Evolutionary conservation across 1,140 invertebrate genomes (phyloP).

Genomic region (Eueides isabella): DNA sequence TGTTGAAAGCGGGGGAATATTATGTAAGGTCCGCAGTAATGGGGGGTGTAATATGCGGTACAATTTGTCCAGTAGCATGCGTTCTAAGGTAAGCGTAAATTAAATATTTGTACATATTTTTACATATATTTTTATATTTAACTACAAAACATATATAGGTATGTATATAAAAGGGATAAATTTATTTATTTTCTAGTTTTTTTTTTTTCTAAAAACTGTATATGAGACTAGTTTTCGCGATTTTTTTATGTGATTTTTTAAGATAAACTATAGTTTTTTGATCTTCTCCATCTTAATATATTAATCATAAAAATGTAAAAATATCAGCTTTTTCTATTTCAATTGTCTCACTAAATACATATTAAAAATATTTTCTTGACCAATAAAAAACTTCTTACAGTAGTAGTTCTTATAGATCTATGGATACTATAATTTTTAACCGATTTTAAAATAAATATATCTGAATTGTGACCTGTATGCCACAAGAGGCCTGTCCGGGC

Average conservation of each 20-base stretch:
- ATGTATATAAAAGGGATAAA: too few relatives aligned
- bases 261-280: too few relatives aligned
- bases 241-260: too few relatives aligned
- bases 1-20: slow-evolving; percentile 61
- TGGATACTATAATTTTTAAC: not conserved
- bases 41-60: slow-evolving; percentile 50
- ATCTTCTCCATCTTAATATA: too few relatives aligned
- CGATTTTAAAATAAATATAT: too few relatives aligned
- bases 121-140: too few relatives aligned
- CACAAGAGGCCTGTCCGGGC: too few relatives aligned
- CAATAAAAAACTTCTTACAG: not conserved
- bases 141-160: too few relatives aligned
- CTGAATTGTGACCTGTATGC: too few relatives aligned
- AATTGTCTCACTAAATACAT: not conserved
- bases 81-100: slow-evolving; percentile 51
- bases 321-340: not conserved
- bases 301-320: not conserved
- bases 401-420: not conserved
- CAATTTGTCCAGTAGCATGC: slow-evolving; percentile 45
- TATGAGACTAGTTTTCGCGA: too few relatives aligned
- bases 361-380: slow-evolving; percentile 1
- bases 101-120: not conserved
- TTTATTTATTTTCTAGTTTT: too few relatives aligned
- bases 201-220: too few relatives aligned
- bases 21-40: slow-evolving; percentile 61